These are phyloP conservation scores for Aporophyla nigra DNA, from an alignment of 2,888 invertebrate species.

Conservation along the genomic window DNA sequence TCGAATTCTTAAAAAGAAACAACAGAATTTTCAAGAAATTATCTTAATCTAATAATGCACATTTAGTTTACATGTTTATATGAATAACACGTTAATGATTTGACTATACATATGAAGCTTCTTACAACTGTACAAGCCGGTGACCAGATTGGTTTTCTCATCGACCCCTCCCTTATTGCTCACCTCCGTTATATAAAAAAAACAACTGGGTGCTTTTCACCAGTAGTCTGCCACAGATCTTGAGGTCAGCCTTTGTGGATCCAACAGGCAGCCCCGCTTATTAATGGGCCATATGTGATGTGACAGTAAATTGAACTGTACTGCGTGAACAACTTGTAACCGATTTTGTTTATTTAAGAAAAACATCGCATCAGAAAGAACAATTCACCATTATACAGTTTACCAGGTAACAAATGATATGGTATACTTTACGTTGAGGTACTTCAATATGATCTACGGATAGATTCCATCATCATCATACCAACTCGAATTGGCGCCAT, in stretches of 20 bases:
- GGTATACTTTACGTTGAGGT: neutral
- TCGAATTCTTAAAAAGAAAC: neutral
- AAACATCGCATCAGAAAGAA: neutral
- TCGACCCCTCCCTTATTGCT: neutral
- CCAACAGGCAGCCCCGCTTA: neutral
- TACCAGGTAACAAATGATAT: neutral
- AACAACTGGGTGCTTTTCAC: neutral
- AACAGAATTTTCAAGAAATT: slow-evolving; percentile 11
- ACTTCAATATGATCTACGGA: neutral
- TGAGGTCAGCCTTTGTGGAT: neutral
- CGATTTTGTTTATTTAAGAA: neutral
- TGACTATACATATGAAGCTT: neutral
- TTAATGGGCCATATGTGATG: neutral
- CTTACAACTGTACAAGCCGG: neutral
- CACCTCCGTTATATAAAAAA: neutral
- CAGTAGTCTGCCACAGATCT: neutral
- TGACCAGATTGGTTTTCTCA: no score
- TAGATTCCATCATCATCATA: neutral
- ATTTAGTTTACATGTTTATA: slow-evolving; percentile 3
- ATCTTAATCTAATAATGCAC: slow-evolving; percentile 15
- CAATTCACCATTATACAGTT: neutral
- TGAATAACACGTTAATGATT: neutral
- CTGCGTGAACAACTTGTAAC: neutral
- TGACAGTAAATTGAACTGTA: neutral
- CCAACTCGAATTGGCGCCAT: neutral